Percentiles rank a stretch among this genome's conserved stretches.
phyloP scores from a whole-genome alignment of 2,888 invertebrate genomes.

The Nebria brevicollis region DNA sequence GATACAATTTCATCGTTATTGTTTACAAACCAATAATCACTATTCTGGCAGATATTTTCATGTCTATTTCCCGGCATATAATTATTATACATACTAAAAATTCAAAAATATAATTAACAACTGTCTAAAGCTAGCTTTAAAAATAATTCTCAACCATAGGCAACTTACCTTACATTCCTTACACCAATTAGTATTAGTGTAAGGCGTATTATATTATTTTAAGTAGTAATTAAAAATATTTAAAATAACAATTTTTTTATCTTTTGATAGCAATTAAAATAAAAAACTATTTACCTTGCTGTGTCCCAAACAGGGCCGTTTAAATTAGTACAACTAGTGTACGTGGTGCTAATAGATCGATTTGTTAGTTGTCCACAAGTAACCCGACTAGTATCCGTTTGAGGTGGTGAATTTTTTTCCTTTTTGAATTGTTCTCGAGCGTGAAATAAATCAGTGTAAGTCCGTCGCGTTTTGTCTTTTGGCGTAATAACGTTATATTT shows the following conservation, averaged over 20 bases:
- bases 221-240: background rate
- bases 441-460: background rate
- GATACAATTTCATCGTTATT: background rate
- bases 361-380: background rate
- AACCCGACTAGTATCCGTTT: background rate
- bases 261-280: background rate
- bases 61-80: background rate
- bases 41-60: background rate
- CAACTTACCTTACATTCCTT: background rate
- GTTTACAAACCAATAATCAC: background rate
- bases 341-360: background rate
- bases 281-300: background rate
- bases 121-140: background rate
- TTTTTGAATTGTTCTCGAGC: background rate
- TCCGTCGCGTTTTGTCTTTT: background rate
- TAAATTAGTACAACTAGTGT: background rate
- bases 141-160: background rate
- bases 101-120: background rate
- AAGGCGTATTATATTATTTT: background rate
- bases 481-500: background rate
- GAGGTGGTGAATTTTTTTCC: background rate
- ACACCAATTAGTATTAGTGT: background rate
- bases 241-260: background rate
- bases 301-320: background rate
- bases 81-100: conserved; percentile 3